Evolutionary conservation across 2,797 vertebrate species (phyloP), one percentile per base, ranked within the genome.

Genomic region (Acipenser oxyrinchus): DNA sequence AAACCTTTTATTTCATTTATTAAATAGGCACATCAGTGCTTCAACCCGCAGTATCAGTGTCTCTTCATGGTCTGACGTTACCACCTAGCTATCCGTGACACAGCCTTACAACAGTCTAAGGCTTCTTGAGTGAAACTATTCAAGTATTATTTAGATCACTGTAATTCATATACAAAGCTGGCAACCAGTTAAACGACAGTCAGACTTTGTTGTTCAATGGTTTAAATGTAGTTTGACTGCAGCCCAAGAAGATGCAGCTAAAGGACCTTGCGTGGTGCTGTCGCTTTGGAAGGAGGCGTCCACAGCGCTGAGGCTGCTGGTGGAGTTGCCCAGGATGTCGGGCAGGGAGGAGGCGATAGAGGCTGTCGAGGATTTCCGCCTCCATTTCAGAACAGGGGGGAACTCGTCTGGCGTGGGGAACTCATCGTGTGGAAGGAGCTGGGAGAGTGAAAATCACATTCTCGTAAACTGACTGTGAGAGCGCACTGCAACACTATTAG

Each of bases 291-390:
- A 94, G 58, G 89, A 84, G 15, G 82, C 67, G 65, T 95, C 93
- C 12, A 85, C 77, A 10, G 91, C 7, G 0, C 84, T 92, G 79
- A 94, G 83, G 78, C 88, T 87, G 81, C 88, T 85, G 73, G 82
- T 77, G 0, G 94, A 92, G 67, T 87, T 81, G 13, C 85, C 89
- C 80, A 94, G 84, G 71, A 95, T 85, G 61, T 95, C 92, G 0
- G 92, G 93, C 18, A 95, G 90, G 0, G 94, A 90, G 69, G 93
- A 87, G 6, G 94, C 91, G 69, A 91, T 80, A 0, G 94, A 89
- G 9, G 86, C 74, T 0, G 86, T 86, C 0, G 93, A 94, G 6
- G 92, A 86, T 80, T 94, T 96, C 80, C 93, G 80, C 59, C 89
- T 90, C 95, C 95, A 98, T 75, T 95, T 97, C 75, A 95, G 78